Evolutionary conservation across 2,888 invertebrate genomes (phyloP), one percentile per base, ranked within the genome.

Genomic region (Mesorhabditis spiculigera): DNA sequence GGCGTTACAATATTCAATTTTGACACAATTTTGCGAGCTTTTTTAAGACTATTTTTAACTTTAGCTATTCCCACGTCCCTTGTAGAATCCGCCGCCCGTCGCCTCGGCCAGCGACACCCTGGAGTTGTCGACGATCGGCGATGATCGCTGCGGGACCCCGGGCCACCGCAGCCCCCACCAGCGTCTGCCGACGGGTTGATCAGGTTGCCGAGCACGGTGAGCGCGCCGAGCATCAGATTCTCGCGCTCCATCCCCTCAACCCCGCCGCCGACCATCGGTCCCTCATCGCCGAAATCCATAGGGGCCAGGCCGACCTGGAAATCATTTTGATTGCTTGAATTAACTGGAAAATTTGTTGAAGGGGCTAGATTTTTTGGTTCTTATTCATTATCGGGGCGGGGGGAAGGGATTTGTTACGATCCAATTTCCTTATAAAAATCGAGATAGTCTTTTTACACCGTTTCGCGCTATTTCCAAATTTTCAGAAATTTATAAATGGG

Each of bases 151-250:
- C n/a, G 58, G 58, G n/a, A 10, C 10, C n/a, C 10, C 10, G 58
- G 58, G 58, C 8, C 8, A 13, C 2, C 1, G n/a, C n/a, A 13
- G 58, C 8, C n/a, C n/a, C 10, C 58, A 13, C n/a, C 10, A 50
- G 10, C 10, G 3, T 13, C n/a, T 1, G 58, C 8, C n/a, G 58
- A 50, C 8, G 58, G 58, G 58, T 50, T 50, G 58, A 50, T 10
- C 58, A 50, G 58, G n/a, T 50, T 50, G 58, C 58, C 58, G 58
- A 50, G 58, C 58, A 50, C 58, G 8, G 58, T 50, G 10, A 50
- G n/a, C 58, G 58, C 58, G 58, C 58, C 58, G 8, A 50, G 58
- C 58, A 50, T 50, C 58, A 50, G n/a, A n/a, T 50, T 50, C 58
- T 50, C 58, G 10, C 58, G 58, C 58, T 50, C 58, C 58, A 50